Conservation (phyloP, 2,888 invertebrate genomes). For the Mesorhabditis sp. region DNA sequence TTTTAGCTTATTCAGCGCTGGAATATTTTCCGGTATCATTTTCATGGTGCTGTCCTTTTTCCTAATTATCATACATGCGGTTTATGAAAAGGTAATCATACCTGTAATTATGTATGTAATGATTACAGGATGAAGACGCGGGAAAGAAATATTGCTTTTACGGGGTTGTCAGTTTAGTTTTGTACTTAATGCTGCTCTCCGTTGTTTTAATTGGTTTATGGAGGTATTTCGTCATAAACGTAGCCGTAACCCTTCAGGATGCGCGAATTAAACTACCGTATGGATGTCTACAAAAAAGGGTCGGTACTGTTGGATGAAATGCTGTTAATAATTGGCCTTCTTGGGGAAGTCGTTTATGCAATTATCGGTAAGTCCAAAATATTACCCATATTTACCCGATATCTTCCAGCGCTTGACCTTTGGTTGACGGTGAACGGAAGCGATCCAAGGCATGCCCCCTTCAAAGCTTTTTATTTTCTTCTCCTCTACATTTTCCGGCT, state of each 20-base stretch:
- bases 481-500: constrained; percentile 1
- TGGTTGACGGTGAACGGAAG: background rate
- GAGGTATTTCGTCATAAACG: background rate
- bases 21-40: too few species aligned
- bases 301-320: background rate
- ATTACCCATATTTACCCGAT: background rate
- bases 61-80: too few species aligned
- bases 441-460: background rate
- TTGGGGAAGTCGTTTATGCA: background rate
- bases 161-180: background rate
- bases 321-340: background rate
- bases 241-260: background rate
- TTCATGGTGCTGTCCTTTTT: too few species aligned
- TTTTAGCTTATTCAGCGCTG: too few species aligned
- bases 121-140: too few species aligned
- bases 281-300: background rate
- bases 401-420: background rate
- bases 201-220: background rate
- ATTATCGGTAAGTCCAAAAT: background rate
- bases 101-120: too few species aligned
- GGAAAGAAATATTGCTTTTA: too few species aligned
- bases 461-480: background rate
- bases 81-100: too few species aligned
- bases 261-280: background rate
- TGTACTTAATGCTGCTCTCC: background rate